Evolutionary conservation across 2,797 vertebrate genomes (phyloP).

Genomic region (Danio jaintianensis): DNA sequence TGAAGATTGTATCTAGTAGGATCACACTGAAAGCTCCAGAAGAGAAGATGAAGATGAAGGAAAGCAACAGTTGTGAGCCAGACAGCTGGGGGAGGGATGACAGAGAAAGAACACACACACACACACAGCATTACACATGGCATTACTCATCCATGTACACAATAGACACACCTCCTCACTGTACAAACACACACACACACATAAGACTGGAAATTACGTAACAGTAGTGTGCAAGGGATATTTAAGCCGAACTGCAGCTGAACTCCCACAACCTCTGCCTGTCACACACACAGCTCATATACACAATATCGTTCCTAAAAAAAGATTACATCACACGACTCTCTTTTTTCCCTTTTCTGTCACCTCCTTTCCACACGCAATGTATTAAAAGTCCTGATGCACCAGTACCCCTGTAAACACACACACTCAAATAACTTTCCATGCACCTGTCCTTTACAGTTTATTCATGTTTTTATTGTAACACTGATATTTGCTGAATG

Average conservation of each 20-base stretch:
- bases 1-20: not conserved
- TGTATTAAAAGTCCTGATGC: not conserved
- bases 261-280: constrained; percentile 38
- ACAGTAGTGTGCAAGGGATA: constrained; percentile 19
- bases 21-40: not conserved
- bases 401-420: constrained; percentile 37
- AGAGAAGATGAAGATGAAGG: constrained; percentile 21
- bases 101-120: constrained; percentile 16
- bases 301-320: not conserved
- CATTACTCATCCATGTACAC: constrained; percentile 47
- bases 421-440: constrained; percentile 6
- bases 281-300: constrained; percentile 17
- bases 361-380: constrained; percentile 1
- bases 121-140: constrained; percentile 4
- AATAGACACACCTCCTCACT: constrained; percentile 37
- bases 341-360: not conserved
- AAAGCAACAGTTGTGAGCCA: constrained; percentile 38
- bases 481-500: no score
- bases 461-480: no score
- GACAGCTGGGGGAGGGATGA: constrained; percentile 4
- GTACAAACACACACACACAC: constrained; percentile 17
- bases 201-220: constrained; percentile 45
- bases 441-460: not conserved
- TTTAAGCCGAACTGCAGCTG: constrained; percentile 37
- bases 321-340: not conserved